Evolutionary conservation across 2,113 vertebrate genomes (phyloP).

Genomic region (Oxyura jamaicensis): DNA sequence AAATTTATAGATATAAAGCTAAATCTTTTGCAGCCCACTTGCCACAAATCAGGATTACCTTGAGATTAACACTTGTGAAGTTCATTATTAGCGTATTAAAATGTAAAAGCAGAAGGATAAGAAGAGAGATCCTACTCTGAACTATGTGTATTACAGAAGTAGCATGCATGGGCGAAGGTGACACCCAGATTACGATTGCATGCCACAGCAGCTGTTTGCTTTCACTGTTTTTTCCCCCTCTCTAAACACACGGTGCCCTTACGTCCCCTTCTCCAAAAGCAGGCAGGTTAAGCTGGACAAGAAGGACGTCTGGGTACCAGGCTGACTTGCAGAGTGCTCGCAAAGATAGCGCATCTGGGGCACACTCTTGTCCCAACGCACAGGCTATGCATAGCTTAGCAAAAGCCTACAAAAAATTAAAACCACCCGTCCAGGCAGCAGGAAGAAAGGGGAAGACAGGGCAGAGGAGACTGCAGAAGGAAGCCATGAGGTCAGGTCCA

Average conservation of each 20-base stretch:
- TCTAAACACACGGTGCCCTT: not conserved
- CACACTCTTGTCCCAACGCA: not conserved
- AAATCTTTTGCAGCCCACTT: not conserved
- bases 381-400: not conserved
- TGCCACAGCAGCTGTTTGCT: not conserved
- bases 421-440: not conserved
- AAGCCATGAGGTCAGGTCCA: accelerated
- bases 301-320: not conserved
- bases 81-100: not conserved
- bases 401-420: not conserved
- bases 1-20: not conserved
- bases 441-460: not conserved
- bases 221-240: not conserved
- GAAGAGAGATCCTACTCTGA: not conserved
- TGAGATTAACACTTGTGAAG: not conserved
- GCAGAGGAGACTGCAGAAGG: not conserved
- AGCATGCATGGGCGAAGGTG: not conserved
- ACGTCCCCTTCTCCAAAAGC: not conserved
- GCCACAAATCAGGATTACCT: not conserved
- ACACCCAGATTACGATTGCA: not conserved
- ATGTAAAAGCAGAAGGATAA: not conserved
- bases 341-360: not conserved
- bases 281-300: not conserved
- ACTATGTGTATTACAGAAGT: not conserved
- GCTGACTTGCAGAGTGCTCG: accelerated